Evolutionary conservation across 2,888 invertebrate species (phyloP).

Genomic region (Parnassius smintheus): DNA sequence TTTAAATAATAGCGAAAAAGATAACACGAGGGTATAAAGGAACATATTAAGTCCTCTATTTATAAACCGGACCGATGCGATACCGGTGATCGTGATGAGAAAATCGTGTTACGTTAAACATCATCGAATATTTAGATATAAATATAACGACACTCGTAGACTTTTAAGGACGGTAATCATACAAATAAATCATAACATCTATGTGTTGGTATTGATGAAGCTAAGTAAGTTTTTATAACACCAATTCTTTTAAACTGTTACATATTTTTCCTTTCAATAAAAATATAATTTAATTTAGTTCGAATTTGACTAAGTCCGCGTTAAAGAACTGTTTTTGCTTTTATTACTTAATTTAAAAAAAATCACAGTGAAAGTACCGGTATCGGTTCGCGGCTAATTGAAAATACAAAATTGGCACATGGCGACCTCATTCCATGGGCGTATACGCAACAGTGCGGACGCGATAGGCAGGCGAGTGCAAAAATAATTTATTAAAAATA

Average conservation of each 20-base stretch:
- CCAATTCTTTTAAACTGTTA: no score
- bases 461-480: conserved; percentile 42
- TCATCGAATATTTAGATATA: neutral
- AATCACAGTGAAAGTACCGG: conserved; percentile 62
- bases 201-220: no score
- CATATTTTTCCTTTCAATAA: no score
- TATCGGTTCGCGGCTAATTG: conserved; percentile 51
- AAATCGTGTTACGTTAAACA: neutral
- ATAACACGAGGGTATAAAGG: conserved; percentile 49
- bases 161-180: no score
- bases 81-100: conserved; percentile 43
- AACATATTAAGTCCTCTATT: conserved; percentile 63
- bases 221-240: no score
- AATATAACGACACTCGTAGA: neutral
- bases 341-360: conserved; percentile 25
- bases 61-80: conserved; percentile 62
- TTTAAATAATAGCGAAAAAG: conserved; percentile 37
- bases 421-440: conserved; percentile 68
- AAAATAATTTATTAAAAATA: conserved; percentile 64
- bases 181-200: no score
- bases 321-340: neutral
- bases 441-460: conserved; percentile 60
- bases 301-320: neutral
- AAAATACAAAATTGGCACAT: conserved; percentile 74
- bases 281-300: no score